A percentile compares a stretch with the other conserved stretches of the same genome.
phyloP scores from a whole-genome alignment of 2,888 invertebrate species.

The Neuroscelio doddi region DNA sequence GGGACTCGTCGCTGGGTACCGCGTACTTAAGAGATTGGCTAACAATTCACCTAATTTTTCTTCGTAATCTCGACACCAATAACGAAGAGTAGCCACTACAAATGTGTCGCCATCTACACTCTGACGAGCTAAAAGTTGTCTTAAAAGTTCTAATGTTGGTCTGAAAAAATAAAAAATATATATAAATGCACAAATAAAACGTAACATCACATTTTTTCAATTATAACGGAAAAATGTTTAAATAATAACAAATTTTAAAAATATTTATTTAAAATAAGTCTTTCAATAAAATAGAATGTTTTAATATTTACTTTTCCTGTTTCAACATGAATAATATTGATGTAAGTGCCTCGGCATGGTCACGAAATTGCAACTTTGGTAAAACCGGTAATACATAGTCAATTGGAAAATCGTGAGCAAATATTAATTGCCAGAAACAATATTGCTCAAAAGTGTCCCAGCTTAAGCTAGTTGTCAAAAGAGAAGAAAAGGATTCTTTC shows the following conservation, averaged over 20 bases:
- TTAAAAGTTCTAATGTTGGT: slow-evolving; percentile 88
- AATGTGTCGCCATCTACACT: slow-evolving; percentile 86
- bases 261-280: neutral
- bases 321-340: slow-evolving; percentile 92
- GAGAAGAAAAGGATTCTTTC: slow-evolving; percentile 81
- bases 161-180: slow-evolving; percentile 71
- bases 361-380: slow-evolving; percentile 85
- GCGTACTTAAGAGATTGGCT: slow-evolving; percentile 83
- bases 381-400: slow-evolving; percentile 88
- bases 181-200: too few species aligned
- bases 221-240: too few species aligned
- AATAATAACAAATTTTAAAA: too few species aligned
- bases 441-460: slow-evolving; percentile 99
- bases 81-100: slow-evolving; percentile 91
- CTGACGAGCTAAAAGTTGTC: slow-evolving; percentile 86
- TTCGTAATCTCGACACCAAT: slow-evolving; percentile 95
- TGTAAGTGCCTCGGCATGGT: slow-evolving; percentile 94
- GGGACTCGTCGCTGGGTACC: slow-evolving; percentile 90
- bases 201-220: too few species aligned
- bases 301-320: slow-evolving; percentile 81
- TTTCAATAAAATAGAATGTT: neutral
- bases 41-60: slow-evolving; percentile 89
- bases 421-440: slow-evolving; percentile 96
- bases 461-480: slow-evolving; percentile 86
- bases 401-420: slow-evolving; percentile 94